Percentiles rank a stretch among this genome's conserved stretches.
phyloP scores from a whole-genome alignment of 2,888 invertebrate genomes.

The Pammene aurita region DNA sequence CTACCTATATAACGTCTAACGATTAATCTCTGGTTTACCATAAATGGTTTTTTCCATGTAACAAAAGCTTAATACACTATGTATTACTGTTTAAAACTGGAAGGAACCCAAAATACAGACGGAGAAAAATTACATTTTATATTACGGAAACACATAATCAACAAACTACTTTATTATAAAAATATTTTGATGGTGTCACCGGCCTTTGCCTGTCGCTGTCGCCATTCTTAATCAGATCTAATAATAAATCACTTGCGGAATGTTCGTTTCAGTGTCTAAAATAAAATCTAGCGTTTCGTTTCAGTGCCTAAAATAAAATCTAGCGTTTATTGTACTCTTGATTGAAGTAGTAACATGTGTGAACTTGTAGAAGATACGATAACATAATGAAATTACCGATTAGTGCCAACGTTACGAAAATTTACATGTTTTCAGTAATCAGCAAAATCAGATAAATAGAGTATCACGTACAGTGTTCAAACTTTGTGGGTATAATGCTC shows the following conservation, averaged over 20 bases:
- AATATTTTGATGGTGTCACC: background rate
- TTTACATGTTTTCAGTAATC: background rate
- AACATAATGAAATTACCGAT: background rate
- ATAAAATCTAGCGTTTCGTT: background rate
- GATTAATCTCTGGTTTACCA: too few relatives aligned
- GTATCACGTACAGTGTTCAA: too few relatives aligned
- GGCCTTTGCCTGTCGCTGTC: background rate
- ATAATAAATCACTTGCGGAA: conserved; percentile 6
- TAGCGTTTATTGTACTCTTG: background rate
- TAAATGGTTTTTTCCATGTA: too few relatives aligned
- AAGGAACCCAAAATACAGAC: too few relatives aligned
- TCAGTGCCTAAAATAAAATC: conserved; percentile 12
- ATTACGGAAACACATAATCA: too few relatives aligned
- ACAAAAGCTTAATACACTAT: too few relatives aligned
- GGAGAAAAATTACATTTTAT: too few relatives aligned
- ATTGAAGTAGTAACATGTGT: conserved; percentile 9
- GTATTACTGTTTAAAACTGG: too few relatives aligned
- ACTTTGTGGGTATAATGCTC: too few relatives aligned
- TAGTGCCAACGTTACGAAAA: background rate
- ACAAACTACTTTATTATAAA: background rate
- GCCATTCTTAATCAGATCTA: conserved; percentile 15
- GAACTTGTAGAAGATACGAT: background rate
- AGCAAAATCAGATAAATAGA: too few relatives aligned
- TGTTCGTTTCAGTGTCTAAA: conserved; percentile 5
- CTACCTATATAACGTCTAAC: too few relatives aligned